Conservation (phyloP, 2,113 vertebrate species). For the Bos indicus region DNA sequence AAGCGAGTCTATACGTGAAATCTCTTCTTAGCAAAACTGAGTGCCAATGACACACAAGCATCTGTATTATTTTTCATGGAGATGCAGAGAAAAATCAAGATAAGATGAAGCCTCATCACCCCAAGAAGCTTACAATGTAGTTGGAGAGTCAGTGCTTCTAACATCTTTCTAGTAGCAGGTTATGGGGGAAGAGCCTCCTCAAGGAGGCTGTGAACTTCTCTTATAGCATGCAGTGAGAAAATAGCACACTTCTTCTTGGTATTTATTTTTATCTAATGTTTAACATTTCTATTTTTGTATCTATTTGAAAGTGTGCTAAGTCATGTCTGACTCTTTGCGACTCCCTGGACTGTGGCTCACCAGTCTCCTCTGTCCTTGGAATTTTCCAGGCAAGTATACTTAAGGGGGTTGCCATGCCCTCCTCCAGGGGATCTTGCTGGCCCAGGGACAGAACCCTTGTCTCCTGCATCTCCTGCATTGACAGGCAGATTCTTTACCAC, state of each 20-base stretch:
- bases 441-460: neutral
- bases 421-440: neutral
- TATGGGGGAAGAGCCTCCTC: neutral
- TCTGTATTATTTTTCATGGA: neutral
- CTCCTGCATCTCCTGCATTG: neutral
- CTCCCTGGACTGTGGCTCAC: neutral
- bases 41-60: neutral
- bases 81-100: neutral
- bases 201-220: neutral
- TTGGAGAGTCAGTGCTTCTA: neutral
- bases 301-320: neutral
- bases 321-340: neutral
- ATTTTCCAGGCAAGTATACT: neutral
- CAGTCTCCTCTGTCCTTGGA: neutral
- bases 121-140: neutral
- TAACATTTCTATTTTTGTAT: neutral
- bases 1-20: neutral
- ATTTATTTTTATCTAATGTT: neutral
- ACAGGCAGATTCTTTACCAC: neutral
- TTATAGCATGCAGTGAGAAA: neutral
- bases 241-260: neutral
- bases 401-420: neutral
- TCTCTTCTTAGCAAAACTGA: neutral
- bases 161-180: neutral
- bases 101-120: neutral